A percentile compares a stretch with the other conserved stretches of the same genome.
Conservation (phyloP, 2,888 invertebrate genomes). For the Noctua fimbriata region DNA sequence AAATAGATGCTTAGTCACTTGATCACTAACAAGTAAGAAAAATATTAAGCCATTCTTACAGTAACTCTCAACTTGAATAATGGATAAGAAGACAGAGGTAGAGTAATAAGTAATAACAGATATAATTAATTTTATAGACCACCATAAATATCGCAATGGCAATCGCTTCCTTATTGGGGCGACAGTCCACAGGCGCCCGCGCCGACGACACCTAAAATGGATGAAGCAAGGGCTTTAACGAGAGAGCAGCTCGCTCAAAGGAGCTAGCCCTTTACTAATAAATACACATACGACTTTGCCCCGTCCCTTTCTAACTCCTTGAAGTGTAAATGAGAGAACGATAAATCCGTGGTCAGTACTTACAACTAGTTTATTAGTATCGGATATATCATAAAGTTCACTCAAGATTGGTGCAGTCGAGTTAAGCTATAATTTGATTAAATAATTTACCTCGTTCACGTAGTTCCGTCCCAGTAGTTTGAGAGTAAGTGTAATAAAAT, state of each 20-base stretch:
- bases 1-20: slow-evolving; percentile 76
- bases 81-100: slow-evolving; percentile 37
- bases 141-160: slow-evolving; percentile 69
- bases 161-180: slow-evolving; percentile 76
- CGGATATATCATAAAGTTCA: slow-evolving; percentile 34
- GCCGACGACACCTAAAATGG: slow-evolving; percentile 81
- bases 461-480: slow-evolving; percentile 42
- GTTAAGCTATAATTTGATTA: slow-evolving; percentile 45
- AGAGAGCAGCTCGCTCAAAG: slow-evolving; percentile 75
- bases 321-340: slow-evolving; percentile 32
- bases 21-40: slow-evolving; percentile 23
- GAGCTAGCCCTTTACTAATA: slow-evolving; percentile 70
- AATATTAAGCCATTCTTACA: slow-evolving; percentile 48
- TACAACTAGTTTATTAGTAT: slow-evolving; percentile 38
- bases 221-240: slow-evolving; percentile 78
- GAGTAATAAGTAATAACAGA: slow-evolving; percentile 36
- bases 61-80: slow-evolving; percentile 43
- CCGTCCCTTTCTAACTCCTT: slow-evolving; percentile 53
- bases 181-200: slow-evolving; percentile 76
- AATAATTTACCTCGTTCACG: slow-evolving; percentile 32
- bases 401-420: slow-evolving; percentile 30
- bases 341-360: slow-evolving; percentile 26
- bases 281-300: slow-evolving; percentile 61
- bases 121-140: slow-evolving; percentile 46
- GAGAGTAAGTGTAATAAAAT: slow-evolving; percentile 53